phyloP scores from a whole-genome alignment of 2,797 vertebrate genomes.

The Silurus lanzhouensis region DNA sequence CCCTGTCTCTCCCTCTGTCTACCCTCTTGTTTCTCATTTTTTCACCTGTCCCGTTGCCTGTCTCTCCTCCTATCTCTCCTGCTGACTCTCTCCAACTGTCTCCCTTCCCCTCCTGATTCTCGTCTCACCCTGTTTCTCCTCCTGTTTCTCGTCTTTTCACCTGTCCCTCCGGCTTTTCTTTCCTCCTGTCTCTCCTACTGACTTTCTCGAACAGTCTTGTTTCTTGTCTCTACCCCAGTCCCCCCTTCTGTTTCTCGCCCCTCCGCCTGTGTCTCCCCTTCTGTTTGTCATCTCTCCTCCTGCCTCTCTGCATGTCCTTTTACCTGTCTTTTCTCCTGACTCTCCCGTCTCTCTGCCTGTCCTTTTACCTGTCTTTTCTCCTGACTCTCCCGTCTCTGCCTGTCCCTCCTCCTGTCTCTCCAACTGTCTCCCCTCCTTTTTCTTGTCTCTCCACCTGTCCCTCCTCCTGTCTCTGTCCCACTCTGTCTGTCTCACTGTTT shows the following conservation, averaged over 20 bases:
- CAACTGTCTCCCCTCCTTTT: background rate
- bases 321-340: background rate
- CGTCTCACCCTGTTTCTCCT: background rate
- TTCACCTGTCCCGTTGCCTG: conserved; percentile 3
- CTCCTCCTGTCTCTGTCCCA: background rate
- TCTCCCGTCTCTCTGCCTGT: background rate
- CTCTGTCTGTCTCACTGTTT: background rate
- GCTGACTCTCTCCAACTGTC: background rate
- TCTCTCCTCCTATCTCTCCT: background rate
- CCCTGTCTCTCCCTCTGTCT: background rate
- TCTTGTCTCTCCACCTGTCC: background rate
- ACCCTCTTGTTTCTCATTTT: background rate
- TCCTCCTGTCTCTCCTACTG: background rate
- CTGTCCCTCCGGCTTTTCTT: background rate
- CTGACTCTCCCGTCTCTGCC: background rate
- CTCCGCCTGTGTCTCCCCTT: background rate
- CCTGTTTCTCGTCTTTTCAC: background rate
- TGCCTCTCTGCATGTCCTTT: background rate
- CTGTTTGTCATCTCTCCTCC: background rate
- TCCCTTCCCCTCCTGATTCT: too few species aligned
- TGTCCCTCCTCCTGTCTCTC: background rate
- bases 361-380: background rate
- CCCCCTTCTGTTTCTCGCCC: background rate
- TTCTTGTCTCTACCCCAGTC: background rate
- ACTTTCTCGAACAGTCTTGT: background rate